Conservation (phyloP, 1,140 invertebrate genomes). For the Lepidurus apus region DNA sequence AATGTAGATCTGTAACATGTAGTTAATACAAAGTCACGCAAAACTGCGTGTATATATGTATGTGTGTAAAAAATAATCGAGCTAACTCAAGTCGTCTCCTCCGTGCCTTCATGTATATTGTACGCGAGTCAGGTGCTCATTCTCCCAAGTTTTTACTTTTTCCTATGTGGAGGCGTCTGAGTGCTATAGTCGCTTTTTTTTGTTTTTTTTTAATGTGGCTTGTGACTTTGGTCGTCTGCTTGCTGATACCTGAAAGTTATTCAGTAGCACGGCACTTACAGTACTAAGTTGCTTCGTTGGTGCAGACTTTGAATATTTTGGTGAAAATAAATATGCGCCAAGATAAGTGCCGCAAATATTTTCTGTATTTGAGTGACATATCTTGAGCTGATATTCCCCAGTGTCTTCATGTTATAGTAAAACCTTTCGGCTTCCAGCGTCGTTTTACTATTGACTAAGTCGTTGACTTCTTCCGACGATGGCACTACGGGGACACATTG, state of each 20-base stretch:
- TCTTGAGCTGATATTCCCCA: not conserved
- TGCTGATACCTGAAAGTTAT: no score
- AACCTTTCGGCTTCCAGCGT: not conserved
- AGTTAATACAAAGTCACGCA: no score
- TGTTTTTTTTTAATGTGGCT: no score
- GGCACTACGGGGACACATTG: not conserved
- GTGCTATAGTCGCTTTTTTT: not conserved
- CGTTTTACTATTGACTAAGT: conserved; percentile 7
- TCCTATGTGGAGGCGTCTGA: not conserved
- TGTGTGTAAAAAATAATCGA: no score
- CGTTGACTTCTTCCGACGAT: conserved; percentile 8
- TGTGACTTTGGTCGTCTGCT: no score
- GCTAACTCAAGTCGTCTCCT: not conserved
- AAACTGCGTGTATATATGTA: no score
- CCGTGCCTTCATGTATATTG: not conserved
- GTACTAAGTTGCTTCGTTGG: no score
- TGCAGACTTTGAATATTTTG: no score
- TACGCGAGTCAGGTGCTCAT: not conserved
- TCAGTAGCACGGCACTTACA: no score
- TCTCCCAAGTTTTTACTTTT: not conserved
- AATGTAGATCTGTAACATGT: no score
- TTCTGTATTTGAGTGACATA: not conserved
- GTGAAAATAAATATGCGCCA: no score
- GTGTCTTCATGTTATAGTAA: not conserved
- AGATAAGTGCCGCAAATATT: not conserved